These are phyloP conservation scores for Caenorhabditis drosophilae DNA, from an alignment of 2,888 invertebrate genomes.

Conservation along the genomic window DNA sequence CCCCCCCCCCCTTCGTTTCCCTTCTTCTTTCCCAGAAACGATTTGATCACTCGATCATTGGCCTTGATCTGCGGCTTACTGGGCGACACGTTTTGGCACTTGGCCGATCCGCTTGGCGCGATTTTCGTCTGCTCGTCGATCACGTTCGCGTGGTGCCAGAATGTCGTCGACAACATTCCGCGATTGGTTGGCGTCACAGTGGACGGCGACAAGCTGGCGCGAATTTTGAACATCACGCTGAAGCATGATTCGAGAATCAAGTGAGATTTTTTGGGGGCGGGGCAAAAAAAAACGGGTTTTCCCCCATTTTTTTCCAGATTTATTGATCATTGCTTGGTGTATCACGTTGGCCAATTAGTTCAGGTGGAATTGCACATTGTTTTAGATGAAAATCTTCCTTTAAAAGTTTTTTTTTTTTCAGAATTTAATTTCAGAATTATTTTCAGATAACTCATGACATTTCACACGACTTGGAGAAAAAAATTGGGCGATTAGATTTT, in stretches of 20 bases:
- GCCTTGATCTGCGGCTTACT: constrained; percentile 71
- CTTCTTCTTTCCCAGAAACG: constrained; percentile 8
- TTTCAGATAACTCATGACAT: constrained; percentile 72
- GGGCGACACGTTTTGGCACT: constrained; percentile 68
- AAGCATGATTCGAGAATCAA: constrained; percentile 56
- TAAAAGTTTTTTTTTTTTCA: too few species aligned
- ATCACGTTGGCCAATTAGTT: constrained; percentile 72
- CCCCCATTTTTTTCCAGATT: constrained; percentile 40
- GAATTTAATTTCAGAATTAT: too few species aligned
- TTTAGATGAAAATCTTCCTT: constrained; percentile 69
- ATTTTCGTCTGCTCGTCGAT: constrained; percentile 68
- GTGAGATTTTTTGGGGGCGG: constrained; percentile 5
- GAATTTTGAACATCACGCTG: constrained; percentile 60
- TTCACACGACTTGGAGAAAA: constrained; percentile 69
- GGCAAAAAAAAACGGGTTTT: too few species aligned
- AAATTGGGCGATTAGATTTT: constrained; percentile 69
- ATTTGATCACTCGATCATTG: constrained; percentile 47
- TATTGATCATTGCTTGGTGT: constrained; percentile 72
- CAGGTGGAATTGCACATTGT: constrained; percentile 68
- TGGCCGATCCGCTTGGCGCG: constrained; percentile 72
- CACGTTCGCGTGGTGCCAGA: constrained; percentile 60
- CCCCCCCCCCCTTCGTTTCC: too few species aligned
- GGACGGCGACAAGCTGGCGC: constrained; percentile 56
- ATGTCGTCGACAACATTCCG: constrained; percentile 62
- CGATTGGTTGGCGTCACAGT: constrained; percentile 56